These are phyloP conservation scores for Dipus sagitta DNA, from an alignment of 2,797 vertebrate genomes.

Conservation along the genomic window DNA sequence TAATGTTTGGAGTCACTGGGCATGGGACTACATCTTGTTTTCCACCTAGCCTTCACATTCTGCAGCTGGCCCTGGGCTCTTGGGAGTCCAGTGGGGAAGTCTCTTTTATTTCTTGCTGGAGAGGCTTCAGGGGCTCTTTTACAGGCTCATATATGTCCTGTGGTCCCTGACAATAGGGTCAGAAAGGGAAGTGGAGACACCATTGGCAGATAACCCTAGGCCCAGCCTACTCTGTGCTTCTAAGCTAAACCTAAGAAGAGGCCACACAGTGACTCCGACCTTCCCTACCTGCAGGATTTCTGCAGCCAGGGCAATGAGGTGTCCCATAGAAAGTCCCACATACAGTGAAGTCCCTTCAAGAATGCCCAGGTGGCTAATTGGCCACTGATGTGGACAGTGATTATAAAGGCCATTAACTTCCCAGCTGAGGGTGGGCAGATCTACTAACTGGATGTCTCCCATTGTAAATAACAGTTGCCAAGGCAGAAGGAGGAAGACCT, in stretches of 20 bases:
- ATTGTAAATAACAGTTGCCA: background rate
- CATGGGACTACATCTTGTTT: fast-evolving
- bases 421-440: conserved; percentile 48
- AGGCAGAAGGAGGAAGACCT: background rate
- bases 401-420: conserved; percentile 37
- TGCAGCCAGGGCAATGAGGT: conserved; percentile 42
- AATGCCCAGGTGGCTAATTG: conserved; percentile 35
- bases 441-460: conserved; percentile 34
- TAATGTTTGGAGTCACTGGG: background rate
- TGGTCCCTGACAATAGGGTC: background rate
- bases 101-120: background rate
- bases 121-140: background rate
- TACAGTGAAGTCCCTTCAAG: conserved; percentile 63
- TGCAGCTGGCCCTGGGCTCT: too few relatives aligned
- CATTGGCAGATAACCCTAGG: background rate
- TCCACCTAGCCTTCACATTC: fast-evolving
- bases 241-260: background rate
- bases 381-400: conserved; percentile 5
- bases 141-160: background rate
- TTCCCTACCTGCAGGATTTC: conserved; percentile 1
- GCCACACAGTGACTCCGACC: background rate
- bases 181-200: background rate
- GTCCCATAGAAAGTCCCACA: conserved; percentile 38
- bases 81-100: fast-evolving
- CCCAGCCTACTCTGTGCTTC: background rate